These are phyloP conservation scores for Dicaeum eximium DNA, from an alignment of 2,113 vertebrate genomes.

Conservation along the genomic window DNA sequence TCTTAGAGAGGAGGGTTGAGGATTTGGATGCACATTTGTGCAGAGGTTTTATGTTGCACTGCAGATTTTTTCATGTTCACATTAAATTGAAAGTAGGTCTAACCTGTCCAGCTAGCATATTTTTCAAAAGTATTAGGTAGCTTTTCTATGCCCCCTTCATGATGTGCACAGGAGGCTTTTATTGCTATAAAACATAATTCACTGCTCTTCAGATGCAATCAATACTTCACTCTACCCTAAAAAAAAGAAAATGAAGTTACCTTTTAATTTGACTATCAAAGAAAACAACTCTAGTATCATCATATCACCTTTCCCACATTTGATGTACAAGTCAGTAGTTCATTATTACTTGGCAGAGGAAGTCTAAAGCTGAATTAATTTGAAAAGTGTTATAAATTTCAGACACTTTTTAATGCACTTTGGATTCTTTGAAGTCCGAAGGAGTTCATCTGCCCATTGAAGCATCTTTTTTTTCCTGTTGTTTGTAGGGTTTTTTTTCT, in stretches of 20 bases:
- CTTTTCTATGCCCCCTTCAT: not conserved
- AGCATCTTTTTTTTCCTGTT: not conserved
- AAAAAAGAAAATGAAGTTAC: not conserved
- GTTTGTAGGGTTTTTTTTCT: not conserved
- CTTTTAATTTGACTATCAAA: not conserved
- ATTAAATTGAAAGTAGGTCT: not conserved
- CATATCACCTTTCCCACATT: not conserved
- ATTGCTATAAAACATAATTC: not conserved
- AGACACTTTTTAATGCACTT: not conserved
- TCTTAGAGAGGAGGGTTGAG: not conserved
- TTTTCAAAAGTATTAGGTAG: not conserved
- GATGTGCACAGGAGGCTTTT: accelerated
- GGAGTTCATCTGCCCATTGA: not conserved
- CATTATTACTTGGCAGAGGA: not conserved
- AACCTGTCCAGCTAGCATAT: not conserved
- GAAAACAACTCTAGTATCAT: not conserved
- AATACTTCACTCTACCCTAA: not conserved
- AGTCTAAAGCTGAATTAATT: not conserved
- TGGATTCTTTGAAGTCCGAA: not conserved
- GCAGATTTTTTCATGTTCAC: not conserved
- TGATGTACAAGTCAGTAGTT: not conserved
- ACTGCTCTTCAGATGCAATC: not conserved
- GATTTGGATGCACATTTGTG: not conserved
- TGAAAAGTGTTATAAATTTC: not conserved
- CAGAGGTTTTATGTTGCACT: not conserved